Conservation (phyloP, 2,888 invertebrate species). For the Bombylius discolor region DNA sequence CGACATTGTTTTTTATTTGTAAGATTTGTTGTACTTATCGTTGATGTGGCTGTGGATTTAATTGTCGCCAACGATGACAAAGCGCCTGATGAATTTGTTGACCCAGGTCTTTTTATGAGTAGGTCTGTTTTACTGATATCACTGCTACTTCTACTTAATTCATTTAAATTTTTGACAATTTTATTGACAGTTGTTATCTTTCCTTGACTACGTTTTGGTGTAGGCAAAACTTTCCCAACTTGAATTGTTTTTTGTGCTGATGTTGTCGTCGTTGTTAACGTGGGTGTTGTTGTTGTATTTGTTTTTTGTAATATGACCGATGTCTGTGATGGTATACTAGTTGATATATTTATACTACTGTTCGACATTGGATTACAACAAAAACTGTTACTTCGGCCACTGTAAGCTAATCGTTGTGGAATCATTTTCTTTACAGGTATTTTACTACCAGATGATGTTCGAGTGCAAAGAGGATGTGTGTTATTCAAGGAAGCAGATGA, state of each 20-base stretch:
- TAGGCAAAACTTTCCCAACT: conserved; percentile 5
- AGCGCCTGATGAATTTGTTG: conserved; percentile 4
- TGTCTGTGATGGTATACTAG: too few species aligned
- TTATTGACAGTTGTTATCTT: conserved; percentile 13
- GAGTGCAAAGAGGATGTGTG: conserved; percentile 22
- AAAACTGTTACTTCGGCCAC: conserved; percentile 27
- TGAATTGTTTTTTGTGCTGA: conserved; percentile 1
- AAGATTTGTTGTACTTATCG: neutral
- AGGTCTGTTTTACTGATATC: too few species aligned
- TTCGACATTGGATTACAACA: conserved; percentile 6
- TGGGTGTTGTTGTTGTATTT: neutral
- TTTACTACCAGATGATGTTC: conserved; percentile 44
- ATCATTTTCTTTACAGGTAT: conserved; percentile 40
- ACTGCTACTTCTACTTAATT: neutral
- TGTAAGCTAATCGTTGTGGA: conserved; percentile 20
- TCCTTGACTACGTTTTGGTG: neutral
- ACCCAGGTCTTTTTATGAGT: neutral
- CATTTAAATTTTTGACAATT: conserved; percentile 16
- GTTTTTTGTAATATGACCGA: neutral
- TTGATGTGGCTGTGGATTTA: neutral
- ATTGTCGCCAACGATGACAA: neutral
- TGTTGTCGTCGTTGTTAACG: neutral
- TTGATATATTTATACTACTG: too few species aligned
- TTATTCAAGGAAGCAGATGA: conserved; percentile 21
- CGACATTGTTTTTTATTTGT: conserved; percentile 1